phyloP scores from a whole-genome alignment of 2,113 vertebrate species.

The Oriolus oriolus region DNA sequence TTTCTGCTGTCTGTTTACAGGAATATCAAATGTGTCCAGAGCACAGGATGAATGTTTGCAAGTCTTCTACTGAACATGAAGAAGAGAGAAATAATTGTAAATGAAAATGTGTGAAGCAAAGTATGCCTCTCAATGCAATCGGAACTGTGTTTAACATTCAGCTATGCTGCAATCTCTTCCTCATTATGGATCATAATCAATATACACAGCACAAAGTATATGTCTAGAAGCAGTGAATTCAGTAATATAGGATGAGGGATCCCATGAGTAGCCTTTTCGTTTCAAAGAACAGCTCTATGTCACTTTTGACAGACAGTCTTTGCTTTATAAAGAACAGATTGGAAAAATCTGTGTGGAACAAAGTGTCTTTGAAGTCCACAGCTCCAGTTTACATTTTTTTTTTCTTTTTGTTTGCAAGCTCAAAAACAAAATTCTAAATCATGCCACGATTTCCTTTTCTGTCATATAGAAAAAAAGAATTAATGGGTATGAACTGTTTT shows the following conservation, averaged over 20 bases:
- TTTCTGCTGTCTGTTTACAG: background rate
- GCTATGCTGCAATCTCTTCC: background rate
- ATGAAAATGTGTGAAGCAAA: background rate
- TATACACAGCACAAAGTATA: background rate
- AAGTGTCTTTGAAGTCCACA: background rate
- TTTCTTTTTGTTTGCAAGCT: background rate
- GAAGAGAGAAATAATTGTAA: background rate
- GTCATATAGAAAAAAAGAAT: background rate
- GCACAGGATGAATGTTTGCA: background rate
- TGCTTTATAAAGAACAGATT: background rate
- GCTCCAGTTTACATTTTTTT: background rate
- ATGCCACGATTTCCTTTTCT: background rate
- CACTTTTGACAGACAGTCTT: background rate
- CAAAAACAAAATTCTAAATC: background rate
- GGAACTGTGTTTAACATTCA: background rate
- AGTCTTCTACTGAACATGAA: background rate
- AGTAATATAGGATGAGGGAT: background rate
- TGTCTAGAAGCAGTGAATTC: background rate
- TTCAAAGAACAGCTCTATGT: background rate
- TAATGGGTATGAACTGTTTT: background rate
- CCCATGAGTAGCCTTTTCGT: background rate
- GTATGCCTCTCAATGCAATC: background rate
- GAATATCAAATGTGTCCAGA: background rate
- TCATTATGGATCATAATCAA: fast-evolving
- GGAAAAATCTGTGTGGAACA: background rate